Conservation (phyloP, 2,888 invertebrate species). For the Hybos culiciformis region DNA sequence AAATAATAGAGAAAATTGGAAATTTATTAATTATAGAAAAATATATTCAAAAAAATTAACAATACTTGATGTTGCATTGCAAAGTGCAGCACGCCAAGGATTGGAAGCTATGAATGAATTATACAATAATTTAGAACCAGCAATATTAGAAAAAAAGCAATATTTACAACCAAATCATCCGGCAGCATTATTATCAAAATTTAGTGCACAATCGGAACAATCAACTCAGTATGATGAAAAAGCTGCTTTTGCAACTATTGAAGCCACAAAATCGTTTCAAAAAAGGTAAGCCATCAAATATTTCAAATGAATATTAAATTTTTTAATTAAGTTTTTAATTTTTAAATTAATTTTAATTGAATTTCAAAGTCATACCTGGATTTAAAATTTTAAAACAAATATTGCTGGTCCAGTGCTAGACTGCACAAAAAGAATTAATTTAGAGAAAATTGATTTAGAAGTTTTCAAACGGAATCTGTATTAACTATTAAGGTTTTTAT, state of each 20-base stretch:
- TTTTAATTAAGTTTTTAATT: too few relatives aligned
- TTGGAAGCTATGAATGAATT: slow-evolving; percentile 31
- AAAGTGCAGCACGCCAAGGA: slow-evolving; percentile 32
- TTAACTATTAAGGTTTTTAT: too few relatives aligned
- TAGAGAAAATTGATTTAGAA: too few relatives aligned
- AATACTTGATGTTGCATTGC: slow-evolving; percentile 29
- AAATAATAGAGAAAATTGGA: slow-evolving; percentile 1
- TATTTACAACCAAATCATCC: slow-evolving; percentile 32
- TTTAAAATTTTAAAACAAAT: too few relatives aligned
- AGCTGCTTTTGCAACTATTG: slow-evolving; percentile 34
- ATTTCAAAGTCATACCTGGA: too few relatives aligned
- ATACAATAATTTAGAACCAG: slow-evolving; percentile 31
- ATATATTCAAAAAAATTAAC: slow-evolving; percentile 18
- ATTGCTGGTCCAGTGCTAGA: too few relatives aligned
- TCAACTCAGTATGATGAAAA: slow-evolving; percentile 17
- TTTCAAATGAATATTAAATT: too few relatives aligned
- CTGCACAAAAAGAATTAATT: too few relatives aligned
- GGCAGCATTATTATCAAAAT: slow-evolving; percentile 30
- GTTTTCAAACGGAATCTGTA: too few relatives aligned
- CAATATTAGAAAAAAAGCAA: slow-evolving; percentile 32
- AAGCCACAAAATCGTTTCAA: slow-evolving; percentile 32
- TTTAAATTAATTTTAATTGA: too few relatives aligned
- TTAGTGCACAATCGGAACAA: slow-evolving; percentile 28
- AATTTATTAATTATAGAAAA: background rate
- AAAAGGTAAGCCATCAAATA: too few relatives aligned